These are phyloP conservation scores for Olivierus martensii DNA, from an alignment of 1,140 invertebrate genomes.

Conservation along the genomic window DNA sequence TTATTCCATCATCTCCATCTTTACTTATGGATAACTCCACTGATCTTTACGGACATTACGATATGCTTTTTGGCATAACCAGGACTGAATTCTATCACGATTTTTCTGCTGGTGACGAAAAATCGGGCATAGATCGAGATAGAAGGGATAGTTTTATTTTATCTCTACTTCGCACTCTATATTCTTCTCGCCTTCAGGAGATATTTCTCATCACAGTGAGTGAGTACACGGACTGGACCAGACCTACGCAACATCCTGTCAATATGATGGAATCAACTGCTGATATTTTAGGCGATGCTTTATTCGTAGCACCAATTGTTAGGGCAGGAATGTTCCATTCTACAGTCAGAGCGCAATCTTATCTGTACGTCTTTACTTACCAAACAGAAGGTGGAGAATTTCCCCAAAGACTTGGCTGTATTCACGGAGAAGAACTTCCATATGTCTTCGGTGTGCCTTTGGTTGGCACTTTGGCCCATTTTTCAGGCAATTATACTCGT, in stretches of 20 bases:
- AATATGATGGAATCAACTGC: conserved; percentile 60
- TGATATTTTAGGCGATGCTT: conserved; percentile 18
- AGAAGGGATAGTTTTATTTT: conserved; percentile 78
- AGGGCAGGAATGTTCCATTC: conserved; percentile 72
- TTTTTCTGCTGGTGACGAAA: conserved; percentile 79
- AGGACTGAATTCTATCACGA: conserved; percentile 30
- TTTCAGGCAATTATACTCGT: conserved; percentile 48
- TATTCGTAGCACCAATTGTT: conserved; percentile 71
- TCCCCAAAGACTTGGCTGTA: conserved; percentile 40
- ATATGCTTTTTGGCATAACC: conserved; percentile 83
- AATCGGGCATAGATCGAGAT: conserved; percentile 81
- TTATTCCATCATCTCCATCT: conserved; percentile 27
- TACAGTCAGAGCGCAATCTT: conserved; percentile 54
- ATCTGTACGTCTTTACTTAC: conserved; percentile 77
- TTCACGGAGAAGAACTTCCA: conserved; percentile 40
- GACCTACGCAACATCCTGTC: conserved; percentile 78
- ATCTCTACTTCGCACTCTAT: conserved; percentile 65
- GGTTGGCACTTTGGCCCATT: conserved; percentile 37
- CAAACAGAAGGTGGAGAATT: conserved; percentile 44
- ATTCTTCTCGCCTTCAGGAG: conserved; percentile 75
- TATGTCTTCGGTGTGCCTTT: conserved; percentile 49
- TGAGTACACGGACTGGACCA: conserved; percentile 94
- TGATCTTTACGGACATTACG: conserved; percentile 66
- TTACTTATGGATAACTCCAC: conserved; percentile 25
- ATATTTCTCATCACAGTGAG: conserved; percentile 94